phyloP scores from a whole-genome alignment of 1,140 invertebrate genomes.

The Eueides isabella region DNA sequence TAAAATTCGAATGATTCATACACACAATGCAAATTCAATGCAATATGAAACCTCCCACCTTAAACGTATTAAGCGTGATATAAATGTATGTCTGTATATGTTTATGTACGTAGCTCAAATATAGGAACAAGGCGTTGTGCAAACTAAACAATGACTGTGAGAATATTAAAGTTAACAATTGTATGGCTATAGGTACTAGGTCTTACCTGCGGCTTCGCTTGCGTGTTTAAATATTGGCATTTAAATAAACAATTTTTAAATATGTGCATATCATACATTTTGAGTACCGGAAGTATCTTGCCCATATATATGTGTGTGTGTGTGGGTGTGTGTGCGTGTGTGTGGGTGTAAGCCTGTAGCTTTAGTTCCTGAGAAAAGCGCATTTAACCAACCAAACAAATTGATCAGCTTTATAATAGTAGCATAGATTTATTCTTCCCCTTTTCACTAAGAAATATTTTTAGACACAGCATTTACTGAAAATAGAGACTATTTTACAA shows the following conservation, averaged over 20 bases:
- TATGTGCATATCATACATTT: too few relatives aligned
- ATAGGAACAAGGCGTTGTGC: slow-evolving; percentile 30
- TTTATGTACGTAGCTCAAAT: background rate
- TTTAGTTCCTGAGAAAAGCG: background rate
- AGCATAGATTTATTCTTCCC: background rate
- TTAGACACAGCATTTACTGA: too few relatives aligned
- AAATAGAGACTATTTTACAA: too few relatives aligned
- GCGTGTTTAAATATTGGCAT: too few relatives aligned
- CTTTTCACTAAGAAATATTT: too few relatives aligned
- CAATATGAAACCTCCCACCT: slow-evolving; percentile 29
- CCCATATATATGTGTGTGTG: too few relatives aligned
- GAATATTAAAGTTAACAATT: slow-evolving; percentile 32
- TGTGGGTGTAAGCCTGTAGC: too few relatives aligned
- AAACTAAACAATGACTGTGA: slow-evolving; percentile 32
- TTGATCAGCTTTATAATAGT: background rate
- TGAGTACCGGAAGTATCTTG: too few relatives aligned
- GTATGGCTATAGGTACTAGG: background rate
- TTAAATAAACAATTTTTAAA: too few relatives aligned
- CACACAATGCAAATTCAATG: slow-evolving; percentile 15
- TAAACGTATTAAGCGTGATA: slow-evolving; percentile 32
- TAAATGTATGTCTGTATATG: slow-evolving; percentile 28
- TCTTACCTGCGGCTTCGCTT: background rate
- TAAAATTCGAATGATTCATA: slow-evolving; percentile 20
- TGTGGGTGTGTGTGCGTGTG: too few relatives aligned
- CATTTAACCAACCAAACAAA: background rate